Percentiles rank a stretch among this genome's conserved stretches.
Evolutionary conservation across 2,797 vertebrate genomes (phyloP).

Genomic region (Psittacula echo): DNA sequence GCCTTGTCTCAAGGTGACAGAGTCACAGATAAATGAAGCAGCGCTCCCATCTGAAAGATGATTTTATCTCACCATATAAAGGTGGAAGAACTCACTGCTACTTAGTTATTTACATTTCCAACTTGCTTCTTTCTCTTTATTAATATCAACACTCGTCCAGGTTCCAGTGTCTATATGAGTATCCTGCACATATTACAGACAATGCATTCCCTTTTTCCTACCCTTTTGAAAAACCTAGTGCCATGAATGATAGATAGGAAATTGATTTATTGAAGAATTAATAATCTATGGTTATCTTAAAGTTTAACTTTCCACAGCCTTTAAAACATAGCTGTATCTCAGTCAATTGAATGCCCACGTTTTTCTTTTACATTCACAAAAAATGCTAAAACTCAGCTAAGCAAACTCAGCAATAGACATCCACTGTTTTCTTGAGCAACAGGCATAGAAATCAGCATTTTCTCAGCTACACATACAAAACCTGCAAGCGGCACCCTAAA

Average conservation of each 20-base stretch:
- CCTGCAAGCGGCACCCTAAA: not conserved
- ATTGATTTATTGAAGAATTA: not conserved
- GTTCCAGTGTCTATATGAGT: not conserved
- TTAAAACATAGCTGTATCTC: not conserved
- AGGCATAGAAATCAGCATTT: not conserved
- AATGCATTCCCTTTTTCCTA: not conserved
- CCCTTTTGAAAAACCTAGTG: not conserved
- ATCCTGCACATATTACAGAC: not conserved
- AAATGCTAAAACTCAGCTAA: not conserved
- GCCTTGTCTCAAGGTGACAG: conserved; percentile 5
- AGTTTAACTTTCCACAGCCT: not conserved
- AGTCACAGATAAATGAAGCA: not conserved
- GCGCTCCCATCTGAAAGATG: not conserved
- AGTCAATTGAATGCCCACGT: not conserved
- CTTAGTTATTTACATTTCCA: not conserved
- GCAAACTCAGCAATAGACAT: not conserved
- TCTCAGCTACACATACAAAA: not conserved
- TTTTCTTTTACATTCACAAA: not conserved
- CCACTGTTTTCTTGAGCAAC: not conserved
- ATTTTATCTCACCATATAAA: not conserved
- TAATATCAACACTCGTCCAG: not conserved
- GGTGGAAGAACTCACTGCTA: not conserved
- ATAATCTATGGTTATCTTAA: not conserved
- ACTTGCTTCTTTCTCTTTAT: not conserved
- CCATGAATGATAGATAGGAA: not conserved